Conservation (phyloP, 2,888 invertebrate genomes). For the Psylliodes chrysocephalus region DNA sequence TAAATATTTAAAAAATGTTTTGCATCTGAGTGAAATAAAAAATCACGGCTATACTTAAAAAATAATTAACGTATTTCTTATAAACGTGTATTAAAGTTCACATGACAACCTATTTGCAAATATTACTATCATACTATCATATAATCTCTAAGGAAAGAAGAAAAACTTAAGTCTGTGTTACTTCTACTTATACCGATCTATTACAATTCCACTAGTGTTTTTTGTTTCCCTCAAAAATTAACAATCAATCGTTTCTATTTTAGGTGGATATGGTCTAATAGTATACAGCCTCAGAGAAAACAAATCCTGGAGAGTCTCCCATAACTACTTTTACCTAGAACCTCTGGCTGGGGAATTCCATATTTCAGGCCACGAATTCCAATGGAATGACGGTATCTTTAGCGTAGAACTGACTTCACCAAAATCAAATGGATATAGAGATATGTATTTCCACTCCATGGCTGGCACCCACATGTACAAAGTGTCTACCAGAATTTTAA, state of each 20-base stretch:
- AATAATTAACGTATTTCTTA: too few species aligned
- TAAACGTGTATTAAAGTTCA: too few species aligned
- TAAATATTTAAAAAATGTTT: too few species aligned
- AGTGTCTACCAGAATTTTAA: constrained; percentile 73
- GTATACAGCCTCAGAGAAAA: constrained; percentile 60
- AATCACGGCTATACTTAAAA: too few species aligned
- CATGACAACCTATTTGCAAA: too few species aligned
- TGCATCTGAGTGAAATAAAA: too few species aligned
- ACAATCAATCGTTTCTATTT: constrained; percentile 20
- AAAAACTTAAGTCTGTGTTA: too few species aligned
- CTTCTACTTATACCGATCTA: too few species aligned
- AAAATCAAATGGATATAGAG: constrained; percentile 68
- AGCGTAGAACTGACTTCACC: constrained; percentile 72
- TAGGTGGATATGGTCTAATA: constrained; percentile 69
- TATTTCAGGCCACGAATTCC: constrained; percentile 76
- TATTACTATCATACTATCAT: too few species aligned
- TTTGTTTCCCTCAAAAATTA: too few species aligned
- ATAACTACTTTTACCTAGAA: constrained; percentile 81
- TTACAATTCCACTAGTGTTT: too few species aligned
- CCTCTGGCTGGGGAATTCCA: constrained; percentile 74
- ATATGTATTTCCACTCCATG: constrained; percentile 82
- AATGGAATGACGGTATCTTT: constrained; percentile 85
- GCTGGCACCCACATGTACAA: constrained; percentile 77
- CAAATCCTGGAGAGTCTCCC: constrained; percentile 73
- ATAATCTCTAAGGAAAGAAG: too few species aligned